A percentile compares a stretch with the other conserved stretches of the same genome.
Conservation (phyloP, 2,113 vertebrate genomes). For the Eretmochelys imbricata region DNA sequence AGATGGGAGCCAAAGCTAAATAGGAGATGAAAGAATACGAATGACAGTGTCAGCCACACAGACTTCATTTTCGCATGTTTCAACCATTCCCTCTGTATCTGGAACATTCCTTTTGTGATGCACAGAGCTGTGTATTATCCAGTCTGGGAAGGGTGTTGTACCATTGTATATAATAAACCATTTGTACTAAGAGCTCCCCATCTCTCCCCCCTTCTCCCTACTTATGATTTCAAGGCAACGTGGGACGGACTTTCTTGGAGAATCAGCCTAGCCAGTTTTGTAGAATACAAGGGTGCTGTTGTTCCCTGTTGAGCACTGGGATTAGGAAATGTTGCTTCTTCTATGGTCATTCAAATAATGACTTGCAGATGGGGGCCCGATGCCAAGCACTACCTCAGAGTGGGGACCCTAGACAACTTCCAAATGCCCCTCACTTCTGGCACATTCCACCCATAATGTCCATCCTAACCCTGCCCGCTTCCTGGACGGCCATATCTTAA, state of each 20-base stretch:
- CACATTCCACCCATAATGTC: rapidly evolving
- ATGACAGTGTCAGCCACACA: not conserved
- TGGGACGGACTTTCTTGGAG: not conserved
- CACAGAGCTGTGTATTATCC: not conserved
- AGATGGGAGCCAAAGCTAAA: not conserved
- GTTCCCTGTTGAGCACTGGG: not conserved
- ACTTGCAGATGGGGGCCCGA: not conserved
- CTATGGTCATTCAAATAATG: not conserved
- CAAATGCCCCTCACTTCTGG: not conserved
- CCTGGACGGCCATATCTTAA: not conserved
- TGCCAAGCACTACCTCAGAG: not conserved
- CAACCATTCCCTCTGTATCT: not conserved
- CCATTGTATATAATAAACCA: not conserved
- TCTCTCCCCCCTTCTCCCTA: not conserved
- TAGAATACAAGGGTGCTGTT: not conserved
- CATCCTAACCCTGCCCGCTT: not conserved
- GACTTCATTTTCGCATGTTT: not conserved
- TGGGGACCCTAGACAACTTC: not conserved
- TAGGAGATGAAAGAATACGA: not conserved
- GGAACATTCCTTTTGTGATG: not conserved
- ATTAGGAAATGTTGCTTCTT: not conserved
- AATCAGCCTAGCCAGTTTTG: not conserved
- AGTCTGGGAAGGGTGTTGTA: not conserved
- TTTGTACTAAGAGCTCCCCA: not conserved
- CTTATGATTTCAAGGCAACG: not conserved